Evolutionary conservation across 2,888 invertebrate species (phyloP), one percentile per base, ranked within the genome.

Genomic region (Sturmia bella): DNA sequence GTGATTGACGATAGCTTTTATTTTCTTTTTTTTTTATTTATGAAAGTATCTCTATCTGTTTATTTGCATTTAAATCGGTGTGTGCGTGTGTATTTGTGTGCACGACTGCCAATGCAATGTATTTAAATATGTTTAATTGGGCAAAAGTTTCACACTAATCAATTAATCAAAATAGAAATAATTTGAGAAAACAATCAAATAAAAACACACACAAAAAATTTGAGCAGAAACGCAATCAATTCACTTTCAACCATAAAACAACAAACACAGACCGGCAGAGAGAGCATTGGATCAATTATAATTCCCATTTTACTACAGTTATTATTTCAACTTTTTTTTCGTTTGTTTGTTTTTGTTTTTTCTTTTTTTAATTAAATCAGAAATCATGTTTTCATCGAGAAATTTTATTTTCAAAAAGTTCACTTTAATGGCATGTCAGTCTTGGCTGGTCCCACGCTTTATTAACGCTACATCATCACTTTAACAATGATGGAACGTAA

Each of bases 401-500:
- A 54, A 15, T 6, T n/a, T 27, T 24, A 27, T 54, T 19, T 63
- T 61, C 21, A 54, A 45, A 43, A 54, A 15, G 24, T 50, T 21
- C 37, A 15, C 57, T 68, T 74, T 43, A 64, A 75, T 39, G 43
- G 39, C 21, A 11, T 70, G 2, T 45, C 19, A 15, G 21, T 7
- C n/a, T n/a, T 12, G n/a, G 19, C 11, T 15, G 24, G n/a, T 76
- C 83, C 81, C 78, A 79, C 81, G 80, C 81, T 68, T 64, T 37
- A 17, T 45, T 11, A 17, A n/a, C 69, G 15, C 27, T 32, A 48
- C 64, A 63, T 52, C 57, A 73, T 45, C 39, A 56, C 19, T 27
- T 69, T 56, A 64, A 82, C 83, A 74, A 75, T 73, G 85, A 84
- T 84, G 84, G 83, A 84, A 80, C 83, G 83, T 59, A 73, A 37